A percentile compares a stretch with the other conserved stretches of the same genome.
phyloP scores from a whole-genome alignment of 2,888 invertebrate species.

The Drosophila ustulata region DNA sequence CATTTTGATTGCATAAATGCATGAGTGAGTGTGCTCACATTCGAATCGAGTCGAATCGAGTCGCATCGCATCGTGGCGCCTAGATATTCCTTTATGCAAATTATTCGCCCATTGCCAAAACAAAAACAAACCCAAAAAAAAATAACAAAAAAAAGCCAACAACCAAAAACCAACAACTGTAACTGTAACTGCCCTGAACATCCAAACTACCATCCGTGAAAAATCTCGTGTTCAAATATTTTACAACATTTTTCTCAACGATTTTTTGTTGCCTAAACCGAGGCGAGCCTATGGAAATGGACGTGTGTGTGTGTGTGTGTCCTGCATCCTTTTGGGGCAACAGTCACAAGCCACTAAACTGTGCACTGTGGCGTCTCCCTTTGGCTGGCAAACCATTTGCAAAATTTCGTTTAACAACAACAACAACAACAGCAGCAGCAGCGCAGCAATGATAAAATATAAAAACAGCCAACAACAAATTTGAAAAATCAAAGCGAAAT shows the following conservation, averaged over 20 bases:
- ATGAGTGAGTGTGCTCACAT: constrained; percentile 28
- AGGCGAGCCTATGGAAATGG: constrained; percentile 24
- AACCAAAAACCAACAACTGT: constrained; percentile 22
- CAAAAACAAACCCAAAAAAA: not conserved
- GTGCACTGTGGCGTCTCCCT: constrained; percentile 30
- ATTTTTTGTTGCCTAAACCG: constrained; percentile 65
- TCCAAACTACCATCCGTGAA: constrained; percentile 81
- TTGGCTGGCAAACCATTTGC: constrained; percentile 74
- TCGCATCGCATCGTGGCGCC: constrained; percentile 42
- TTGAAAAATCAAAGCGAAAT: constrained; percentile 78
- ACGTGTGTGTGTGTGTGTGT: constrained; percentile 15
- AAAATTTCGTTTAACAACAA: constrained; percentile 76
- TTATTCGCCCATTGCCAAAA: constrained; percentile 6
- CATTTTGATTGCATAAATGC: constrained; percentile 65
- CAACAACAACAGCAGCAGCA: constrained; percentile 30
- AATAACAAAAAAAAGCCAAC: constrained; percentile 25
- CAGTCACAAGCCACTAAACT: constrained; percentile 71
- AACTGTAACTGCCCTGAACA: constrained; percentile 75
- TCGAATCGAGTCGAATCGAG: constrained; percentile 21
- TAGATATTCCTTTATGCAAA: constrained; percentile 73
- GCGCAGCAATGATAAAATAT: constrained; percentile 15
- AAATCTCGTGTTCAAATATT: constrained; percentile 81
- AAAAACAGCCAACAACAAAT: constrained; percentile 18
- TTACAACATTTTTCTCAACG: constrained; percentile 69
- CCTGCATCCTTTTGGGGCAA: constrained; percentile 26